These are phyloP conservation scores for Peromyscus eremicus DNA, from an alignment of 2,797 vertebrate species.

Conservation along the genomic window DNA sequence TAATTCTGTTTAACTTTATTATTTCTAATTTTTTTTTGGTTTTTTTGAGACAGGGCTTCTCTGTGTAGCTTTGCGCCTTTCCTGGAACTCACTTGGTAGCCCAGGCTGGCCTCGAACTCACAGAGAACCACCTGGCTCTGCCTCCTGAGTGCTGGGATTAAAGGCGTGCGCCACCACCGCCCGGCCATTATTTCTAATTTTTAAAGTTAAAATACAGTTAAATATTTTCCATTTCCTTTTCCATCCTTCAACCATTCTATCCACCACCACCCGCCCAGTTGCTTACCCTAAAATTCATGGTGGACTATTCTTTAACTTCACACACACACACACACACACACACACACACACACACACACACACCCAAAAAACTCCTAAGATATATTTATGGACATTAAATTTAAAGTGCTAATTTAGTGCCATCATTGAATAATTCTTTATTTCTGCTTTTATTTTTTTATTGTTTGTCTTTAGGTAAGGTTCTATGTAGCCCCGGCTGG, in stretches of 20 bases:
- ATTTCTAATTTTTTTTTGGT: neutral
- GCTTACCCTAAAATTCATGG: neutral
- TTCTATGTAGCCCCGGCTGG: neutral
- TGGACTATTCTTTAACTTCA: neutral
- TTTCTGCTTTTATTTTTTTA: neutral
- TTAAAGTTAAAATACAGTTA: neutral
- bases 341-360: neutral
- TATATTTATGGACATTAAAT: neutral
- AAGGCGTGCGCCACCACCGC: no score
- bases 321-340: neutral
- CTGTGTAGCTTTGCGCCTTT: no score
- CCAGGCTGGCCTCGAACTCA: no score
- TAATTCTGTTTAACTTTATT: neutral
- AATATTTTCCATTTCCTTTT: neutral
- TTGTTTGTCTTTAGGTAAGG: neutral
- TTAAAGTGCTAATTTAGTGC: neutral
- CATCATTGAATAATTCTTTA: neutral
- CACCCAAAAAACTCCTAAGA: neutral
- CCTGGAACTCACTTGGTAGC: no score
- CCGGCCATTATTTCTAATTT: neutral
- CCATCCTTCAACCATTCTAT: neutral
- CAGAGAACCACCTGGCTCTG: no score
- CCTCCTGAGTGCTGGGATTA: no score
- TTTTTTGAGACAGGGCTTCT: no score
- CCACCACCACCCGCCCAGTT: neutral